Percentiles rank a stretch among this genome's conserved stretches.
These are phyloP conservation scores for Chironomus tepperi DNA, from an alignment of 1,140 invertebrate species.

Conservation along the genomic window DNA sequence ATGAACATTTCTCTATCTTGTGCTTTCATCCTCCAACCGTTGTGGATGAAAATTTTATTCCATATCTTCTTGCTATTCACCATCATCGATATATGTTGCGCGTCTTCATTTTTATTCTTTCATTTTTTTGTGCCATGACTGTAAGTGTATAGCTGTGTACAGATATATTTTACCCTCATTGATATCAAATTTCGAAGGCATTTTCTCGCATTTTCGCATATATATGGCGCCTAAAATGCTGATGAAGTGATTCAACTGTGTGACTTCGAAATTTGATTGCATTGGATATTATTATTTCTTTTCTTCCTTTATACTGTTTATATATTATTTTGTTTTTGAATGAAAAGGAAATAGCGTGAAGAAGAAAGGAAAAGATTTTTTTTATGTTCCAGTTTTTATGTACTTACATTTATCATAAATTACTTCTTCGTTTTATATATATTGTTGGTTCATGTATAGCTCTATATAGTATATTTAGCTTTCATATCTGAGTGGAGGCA, in stretches of 20 bases:
- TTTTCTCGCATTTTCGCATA: neutral
- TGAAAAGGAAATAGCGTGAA: no score
- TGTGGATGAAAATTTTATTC: neutral
- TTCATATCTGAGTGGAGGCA: neutral
- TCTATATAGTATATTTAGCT: neutral
- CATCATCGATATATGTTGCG: neutral
- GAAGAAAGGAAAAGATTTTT: neutral
- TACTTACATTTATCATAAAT: constrained; percentile 3
- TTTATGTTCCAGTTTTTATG: constrained; percentile 14
- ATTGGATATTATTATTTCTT: neutral
- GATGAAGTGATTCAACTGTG: constrained; percentile 12
- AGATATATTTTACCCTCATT: neutral
- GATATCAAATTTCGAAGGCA: constrained; percentile 12
- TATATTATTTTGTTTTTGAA: neutral
- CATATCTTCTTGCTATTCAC: neutral
- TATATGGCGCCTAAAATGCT: constrained; percentile 10
- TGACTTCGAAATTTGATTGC: constrained; percentile 1
- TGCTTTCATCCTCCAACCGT: neutral
- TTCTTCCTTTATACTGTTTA: neutral
- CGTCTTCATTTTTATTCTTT: neutral
- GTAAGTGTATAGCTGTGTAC: neutral
- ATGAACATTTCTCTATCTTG: neutral
- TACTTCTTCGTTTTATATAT: constrained; percentile 4
- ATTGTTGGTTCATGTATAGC: neutral
- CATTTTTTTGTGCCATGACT: neutral